These are phyloP conservation scores for Junonia oenone DNA, from an alignment of 2,888 invertebrate species.

Conservation along the genomic window DNA sequence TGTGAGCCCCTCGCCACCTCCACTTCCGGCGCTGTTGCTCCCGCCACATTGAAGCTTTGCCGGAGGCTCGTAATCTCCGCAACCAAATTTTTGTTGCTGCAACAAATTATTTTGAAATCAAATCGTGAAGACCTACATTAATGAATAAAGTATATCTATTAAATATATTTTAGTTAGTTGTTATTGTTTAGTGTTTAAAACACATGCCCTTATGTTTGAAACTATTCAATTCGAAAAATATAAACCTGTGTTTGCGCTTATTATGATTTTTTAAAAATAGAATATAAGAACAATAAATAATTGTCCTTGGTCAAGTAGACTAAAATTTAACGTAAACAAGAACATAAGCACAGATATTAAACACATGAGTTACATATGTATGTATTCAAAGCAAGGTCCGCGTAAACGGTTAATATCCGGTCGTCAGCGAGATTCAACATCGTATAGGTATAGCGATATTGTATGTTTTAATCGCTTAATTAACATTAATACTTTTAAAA, in stretches of 20 bases:
- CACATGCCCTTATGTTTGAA: neutral
- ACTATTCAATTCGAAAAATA: neutral
- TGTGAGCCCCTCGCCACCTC: constrained; percentile 74
- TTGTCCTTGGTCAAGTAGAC: neutral
- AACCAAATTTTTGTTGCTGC: constrained; percentile 91
- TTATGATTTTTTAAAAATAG: neutral
- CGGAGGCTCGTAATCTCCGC: constrained; percentile 87
- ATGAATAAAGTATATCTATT: neutral
- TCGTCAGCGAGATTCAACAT: constrained; percentile 17
- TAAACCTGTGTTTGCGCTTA: neutral
- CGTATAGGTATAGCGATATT: neutral
- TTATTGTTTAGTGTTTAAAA: neutral
- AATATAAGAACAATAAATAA: neutral
- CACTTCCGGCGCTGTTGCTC: constrained; percentile 58
- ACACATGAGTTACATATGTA: constrained; percentile 1
- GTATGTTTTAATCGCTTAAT: neutral
- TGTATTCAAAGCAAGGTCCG: neutral
- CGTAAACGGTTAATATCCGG: constrained; percentile 25
- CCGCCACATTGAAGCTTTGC: constrained; percentile 83
- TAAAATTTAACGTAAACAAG: neutral
- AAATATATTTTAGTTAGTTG: neutral
- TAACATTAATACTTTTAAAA: neutral
- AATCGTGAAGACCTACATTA: neutral
- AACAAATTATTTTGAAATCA: constrained; percentile 42
- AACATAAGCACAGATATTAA: neutral